phyloP scores from a whole-genome alignment of 2,888 invertebrate genomes.

The Lamellibrachia satsuma region DNA sequence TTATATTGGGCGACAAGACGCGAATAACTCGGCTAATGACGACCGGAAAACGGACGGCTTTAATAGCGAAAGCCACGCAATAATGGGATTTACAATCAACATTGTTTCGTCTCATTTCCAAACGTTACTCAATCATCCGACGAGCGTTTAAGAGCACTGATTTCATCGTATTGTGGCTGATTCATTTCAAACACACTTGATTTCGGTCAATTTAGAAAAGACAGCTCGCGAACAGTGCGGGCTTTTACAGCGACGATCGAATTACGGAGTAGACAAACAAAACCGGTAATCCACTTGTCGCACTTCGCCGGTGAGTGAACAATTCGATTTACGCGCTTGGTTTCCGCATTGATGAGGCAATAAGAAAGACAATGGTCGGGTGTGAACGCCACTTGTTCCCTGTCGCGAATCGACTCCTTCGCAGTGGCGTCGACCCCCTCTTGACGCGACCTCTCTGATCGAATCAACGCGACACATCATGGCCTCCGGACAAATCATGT shows the following conservation, averaged over 20 bases:
- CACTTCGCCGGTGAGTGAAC: not conserved
- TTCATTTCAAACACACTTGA: constrained; percentile 8
- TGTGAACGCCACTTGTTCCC: constrained; percentile 12
- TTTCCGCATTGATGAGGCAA: not conserved
- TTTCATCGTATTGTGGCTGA: constrained; percentile 4
- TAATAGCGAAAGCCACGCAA: not conserved
- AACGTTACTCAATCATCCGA: not conserved
- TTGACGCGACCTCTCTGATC: not conserved
- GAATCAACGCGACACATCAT: not conserved
- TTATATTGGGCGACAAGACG: not conserved
- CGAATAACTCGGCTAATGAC: not conserved
- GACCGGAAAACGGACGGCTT: not conserved
- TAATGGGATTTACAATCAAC: constrained; percentile 13
- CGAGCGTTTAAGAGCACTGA: not conserved
- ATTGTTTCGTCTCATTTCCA: constrained; percentile 11
- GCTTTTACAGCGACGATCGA: not conserved
- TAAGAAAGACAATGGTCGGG: not conserved
- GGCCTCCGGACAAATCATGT: constrained; percentile 12
- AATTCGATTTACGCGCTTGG: not conserved
- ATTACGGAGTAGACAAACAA: constrained; percentile 4
- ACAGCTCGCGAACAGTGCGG: not conserved
- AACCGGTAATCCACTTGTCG: not conserved
- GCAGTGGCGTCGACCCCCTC: not conserved
- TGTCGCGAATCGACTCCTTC: not conserved
- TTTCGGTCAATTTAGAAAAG: not conserved